Evolutionary conservation across 2,888 invertebrate genomes (phyloP), one percentile per base, ranked within the genome.

Genomic region (Strigamia crassipes): DNA sequence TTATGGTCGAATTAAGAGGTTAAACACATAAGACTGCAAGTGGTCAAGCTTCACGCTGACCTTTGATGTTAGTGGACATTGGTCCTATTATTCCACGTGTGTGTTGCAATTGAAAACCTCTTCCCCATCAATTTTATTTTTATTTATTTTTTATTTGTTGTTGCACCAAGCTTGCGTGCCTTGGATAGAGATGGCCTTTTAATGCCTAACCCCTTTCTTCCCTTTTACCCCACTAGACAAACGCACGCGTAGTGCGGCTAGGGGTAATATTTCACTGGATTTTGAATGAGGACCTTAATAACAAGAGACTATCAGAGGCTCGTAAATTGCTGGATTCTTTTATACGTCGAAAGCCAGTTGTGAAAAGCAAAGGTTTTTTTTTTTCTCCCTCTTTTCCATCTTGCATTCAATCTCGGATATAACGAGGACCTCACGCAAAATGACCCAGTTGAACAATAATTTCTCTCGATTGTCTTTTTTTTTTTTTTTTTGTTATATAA

Each of bases 131-230:
- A 73, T 73, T 73, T 73, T 31, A 73, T n/a, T 13, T 73, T 73
- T 73, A 27, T 73, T 73, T 66, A 12, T 66, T 66, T 21, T 66
- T 66, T 18, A n/a, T 23, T 31, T 73, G 73, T 73, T 73, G 73
- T 73, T 31, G 31, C 73, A 73, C 27, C 13, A 13, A 73, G 15
- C 27, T 3, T 73, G 73, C 73, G 73, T 73, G 73, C 73, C 4
- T 73, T 73, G 73, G 73, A 73, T 73, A 73, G 73, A 73, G 73
- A 73, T 73, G 73, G 73, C 73, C 73, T 31, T 73, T 73, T 73
- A 73, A 73, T 73, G 73, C 56, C 56, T 61, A 73, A 73, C 27
- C 73, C 73, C 73, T 73, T 73, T 27, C 31, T 73, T 73, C 27
- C 23, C 73, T 31, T 31, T 73, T 73, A n/a, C 12, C 73, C 73